A percentile compares a stretch with the other conserved stretches of the same genome.
phyloP scores from a whole-genome alignment of 2,797 vertebrate species.

The Falco rusticolus region DNA sequence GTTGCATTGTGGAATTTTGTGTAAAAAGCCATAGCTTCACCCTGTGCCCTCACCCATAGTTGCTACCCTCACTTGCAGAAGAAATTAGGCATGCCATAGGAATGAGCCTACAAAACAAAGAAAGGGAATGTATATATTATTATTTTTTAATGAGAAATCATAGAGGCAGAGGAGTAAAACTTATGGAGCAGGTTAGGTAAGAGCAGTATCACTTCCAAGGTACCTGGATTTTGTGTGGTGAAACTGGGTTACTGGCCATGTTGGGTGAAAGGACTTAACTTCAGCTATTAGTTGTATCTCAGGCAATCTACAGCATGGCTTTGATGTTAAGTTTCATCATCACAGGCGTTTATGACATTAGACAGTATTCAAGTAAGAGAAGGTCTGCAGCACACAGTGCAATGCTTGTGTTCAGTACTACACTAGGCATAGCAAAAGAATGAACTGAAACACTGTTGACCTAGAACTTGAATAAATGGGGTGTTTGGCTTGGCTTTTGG shows the following conservation, averaged over 20 bases:
- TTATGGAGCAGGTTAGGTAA: constrained; percentile 41
- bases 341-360: constrained; percentile 17
- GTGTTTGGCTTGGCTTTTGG: not conserved
- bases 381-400: constrained; percentile 39
- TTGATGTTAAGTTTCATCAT: constrained; percentile 36
- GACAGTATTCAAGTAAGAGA: constrained; percentile 14
- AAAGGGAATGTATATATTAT: not conserved
- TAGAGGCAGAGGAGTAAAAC: constrained; percentile 48
- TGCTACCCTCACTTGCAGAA: constrained; percentile 48
- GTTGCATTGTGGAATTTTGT: constrained; percentile 11
- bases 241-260: constrained; percentile 54
- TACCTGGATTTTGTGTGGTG: constrained; percentile 20
- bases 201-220: constrained; percentile 17
- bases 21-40: constrained; percentile 38
- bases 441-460: constrained; percentile 26
- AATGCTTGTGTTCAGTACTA: not conserved
- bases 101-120: constrained; percentile 55
- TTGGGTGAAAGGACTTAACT: constrained; percentile 25
- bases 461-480: constrained; percentile 39
- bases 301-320: not conserved
- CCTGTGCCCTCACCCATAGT: not conserved
- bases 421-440: not conserved
- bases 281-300: not conserved
- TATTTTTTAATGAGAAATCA: not conserved
- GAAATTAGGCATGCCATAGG: constrained; percentile 11